phyloP scores from a whole-genome alignment of 30 jellyfish, hydroid and myxozoan genomes.

The Cassiopea xamachana region DNA sequence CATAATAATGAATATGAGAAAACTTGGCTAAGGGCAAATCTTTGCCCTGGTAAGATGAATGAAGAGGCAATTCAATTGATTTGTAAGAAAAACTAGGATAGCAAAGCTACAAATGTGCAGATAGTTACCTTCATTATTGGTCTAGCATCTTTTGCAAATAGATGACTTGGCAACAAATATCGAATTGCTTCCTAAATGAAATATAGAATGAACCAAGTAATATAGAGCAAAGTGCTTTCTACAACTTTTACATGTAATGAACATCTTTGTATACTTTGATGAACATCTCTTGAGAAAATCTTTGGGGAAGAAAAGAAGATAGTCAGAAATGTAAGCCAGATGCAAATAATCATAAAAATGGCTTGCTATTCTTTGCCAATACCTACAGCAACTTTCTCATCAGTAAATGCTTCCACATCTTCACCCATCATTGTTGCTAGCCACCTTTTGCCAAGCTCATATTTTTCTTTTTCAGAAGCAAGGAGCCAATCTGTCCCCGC shows the following conservation, averaged over 20 bases:
- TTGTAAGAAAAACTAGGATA: no score
- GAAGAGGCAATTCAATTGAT: no score
- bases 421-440: conserved; percentile 99
- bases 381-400: conserved; percentile 83
- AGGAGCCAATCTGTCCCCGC: conserved; percentile 64
- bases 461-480: conserved; percentile 67
- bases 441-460: conserved; percentile 94
- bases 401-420: conserved; percentile 90
- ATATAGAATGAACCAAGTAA: not conserved
- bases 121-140: conserved; percentile 86
- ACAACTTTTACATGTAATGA: not conserved
- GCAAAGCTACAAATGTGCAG: no score
- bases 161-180: conserved; percentile 91
- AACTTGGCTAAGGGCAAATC: no score
- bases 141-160: conserved; percentile 99
- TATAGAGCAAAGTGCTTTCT: not conserved
- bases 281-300: no score
- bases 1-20: no score
- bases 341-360: no score
- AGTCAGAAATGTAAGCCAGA: no score
- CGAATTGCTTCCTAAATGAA: conserved; percentile 69
- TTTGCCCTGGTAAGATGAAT: no score
- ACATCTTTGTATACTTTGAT: not conserved
- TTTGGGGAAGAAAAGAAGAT: no score
- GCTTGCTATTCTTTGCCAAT: not conserved